Evolutionary conservation across 2,888 invertebrate species (phyloP).

Genomic region (Athetis lepigone): DNA sequence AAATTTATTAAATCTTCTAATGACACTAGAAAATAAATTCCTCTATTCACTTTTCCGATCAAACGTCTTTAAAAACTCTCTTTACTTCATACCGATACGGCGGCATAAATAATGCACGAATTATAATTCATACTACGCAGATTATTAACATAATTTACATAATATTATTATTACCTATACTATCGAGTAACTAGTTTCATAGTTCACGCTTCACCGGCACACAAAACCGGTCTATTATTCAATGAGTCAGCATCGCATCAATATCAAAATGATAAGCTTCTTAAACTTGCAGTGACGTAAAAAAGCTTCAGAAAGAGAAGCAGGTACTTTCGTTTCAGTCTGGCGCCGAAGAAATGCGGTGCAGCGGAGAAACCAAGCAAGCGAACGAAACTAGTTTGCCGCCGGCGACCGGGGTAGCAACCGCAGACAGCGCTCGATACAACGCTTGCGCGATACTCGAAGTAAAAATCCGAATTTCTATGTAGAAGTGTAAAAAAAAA

Average conservation of each 20-base stretch:
- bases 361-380: constrained; percentile 66
- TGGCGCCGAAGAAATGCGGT: constrained; percentile 65
- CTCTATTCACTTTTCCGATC: too few species aligned
- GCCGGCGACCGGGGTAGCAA: constrained; percentile 64
- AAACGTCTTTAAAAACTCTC: too few species aligned
- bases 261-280: constrained; percentile 33
- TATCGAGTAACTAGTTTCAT: constrained; percentile 32
- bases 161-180: constrained; percentile 4
- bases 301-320: constrained; percentile 52
- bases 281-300: constrained; percentile 40
- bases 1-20: too few species aligned
- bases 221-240: constrained; percentile 24
- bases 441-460: constrained; percentile 46
- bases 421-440: constrained; percentile 59
- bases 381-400: constrained; percentile 71
- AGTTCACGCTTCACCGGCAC: constrained; percentile 32
- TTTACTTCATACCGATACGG: too few species aligned
- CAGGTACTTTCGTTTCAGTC: constrained; percentile 56
- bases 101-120: too few species aligned
- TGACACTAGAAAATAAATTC: too few species aligned
- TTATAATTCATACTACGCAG: constrained; percentile 26
- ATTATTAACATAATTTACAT: constrained; percentile 21
- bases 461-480: constrained; percentile 12
- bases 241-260: constrained; percentile 14
- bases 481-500: background rate